Percentiles rank a stretch among this genome's conserved stretches.
These are phyloP conservation scores for Parasteatoda lunata DNA, from an alignment of 2,888 invertebrate species.

Conservation along the genomic window DNA sequence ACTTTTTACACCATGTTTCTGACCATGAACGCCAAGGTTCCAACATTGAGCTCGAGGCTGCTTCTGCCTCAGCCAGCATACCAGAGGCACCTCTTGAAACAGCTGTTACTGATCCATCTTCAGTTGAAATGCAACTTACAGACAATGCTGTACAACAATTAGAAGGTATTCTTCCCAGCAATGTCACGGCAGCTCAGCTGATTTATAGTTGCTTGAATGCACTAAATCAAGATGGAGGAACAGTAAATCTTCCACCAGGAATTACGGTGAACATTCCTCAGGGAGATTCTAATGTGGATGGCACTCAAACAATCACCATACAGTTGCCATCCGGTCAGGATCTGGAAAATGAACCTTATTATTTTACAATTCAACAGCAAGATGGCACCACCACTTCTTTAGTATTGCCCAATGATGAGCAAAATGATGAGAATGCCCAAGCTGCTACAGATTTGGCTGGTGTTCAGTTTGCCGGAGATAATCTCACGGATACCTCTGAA, in stretches of 20 bases:
- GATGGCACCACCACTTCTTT: constrained; percentile 44
- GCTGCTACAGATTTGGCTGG: constrained; percentile 28
- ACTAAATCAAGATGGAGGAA: constrained; percentile 70
- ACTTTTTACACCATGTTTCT: constrained; percentile 73
- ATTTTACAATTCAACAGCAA: constrained; percentile 69
- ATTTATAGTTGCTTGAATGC: constrained; percentile 71
- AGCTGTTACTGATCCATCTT: background rate
- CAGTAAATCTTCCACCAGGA: constrained; percentile 64
- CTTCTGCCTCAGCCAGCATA: background rate
- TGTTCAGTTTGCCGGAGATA: constrained; percentile 21
- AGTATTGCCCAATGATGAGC: constrained; percentile 18
- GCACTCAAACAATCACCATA: constrained; percentile 70
- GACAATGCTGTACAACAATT: constrained; percentile 70
- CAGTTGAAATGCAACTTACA: constrained; percentile 57
- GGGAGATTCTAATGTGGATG: constrained; percentile 39
- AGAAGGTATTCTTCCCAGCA: constrained; percentile 69
- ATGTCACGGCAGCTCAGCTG: constrained; percentile 70
- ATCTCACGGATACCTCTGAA: background rate
- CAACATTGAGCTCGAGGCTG: background rate
- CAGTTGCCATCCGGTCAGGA: constrained; percentile 62
- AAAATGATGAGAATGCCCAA: constrained; percentile 6
- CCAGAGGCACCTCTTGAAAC: background rate
- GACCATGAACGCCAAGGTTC: constrained; percentile 74
- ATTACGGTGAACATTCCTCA: constrained; percentile 53
- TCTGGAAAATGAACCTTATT: constrained; percentile 67